phyloP scores from a whole-genome alignment of 2,888 invertebrate genomes.

The Octodonta nipae region DNA sequence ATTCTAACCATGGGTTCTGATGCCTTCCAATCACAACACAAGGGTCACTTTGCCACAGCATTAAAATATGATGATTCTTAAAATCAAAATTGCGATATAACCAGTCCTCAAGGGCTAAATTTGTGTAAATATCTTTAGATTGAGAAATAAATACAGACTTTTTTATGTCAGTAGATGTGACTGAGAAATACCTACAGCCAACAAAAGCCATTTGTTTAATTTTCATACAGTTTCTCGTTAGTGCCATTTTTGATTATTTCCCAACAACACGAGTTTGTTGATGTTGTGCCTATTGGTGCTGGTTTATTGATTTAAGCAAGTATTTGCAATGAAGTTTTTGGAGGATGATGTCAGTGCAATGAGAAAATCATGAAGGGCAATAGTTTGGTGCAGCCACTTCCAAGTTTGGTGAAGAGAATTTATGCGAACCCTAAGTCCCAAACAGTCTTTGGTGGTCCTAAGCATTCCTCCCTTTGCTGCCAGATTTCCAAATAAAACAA shows the following conservation, averaged over 20 bases:
- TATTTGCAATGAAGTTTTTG: slow-evolving; percentile 40
- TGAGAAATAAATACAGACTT: slow-evolving; percentile 87
- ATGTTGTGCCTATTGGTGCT: slow-evolving; percentile 19
- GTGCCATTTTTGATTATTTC: slow-evolving; percentile 3
- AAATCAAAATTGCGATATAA: slow-evolving; percentile 80
- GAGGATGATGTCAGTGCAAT: slow-evolving; percentile 66
- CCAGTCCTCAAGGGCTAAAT: slow-evolving; percentile 94
- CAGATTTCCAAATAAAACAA: slow-evolving; percentile 25
- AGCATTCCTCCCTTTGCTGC: slow-evolving; percentile 34
- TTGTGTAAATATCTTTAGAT: slow-evolving; percentile 79
- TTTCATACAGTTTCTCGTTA: slow-evolving; percentile 8
- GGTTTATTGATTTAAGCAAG: slow-evolving; percentile 16
- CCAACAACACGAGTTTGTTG: slow-evolving; percentile 12
- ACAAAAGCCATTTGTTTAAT: slow-evolving; percentile 26
- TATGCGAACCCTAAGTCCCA: slow-evolving; percentile 79
- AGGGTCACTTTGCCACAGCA: slow-evolving; percentile 87
- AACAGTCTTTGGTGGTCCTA: slow-evolving; percentile 65
- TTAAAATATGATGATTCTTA: slow-evolving; percentile 65
- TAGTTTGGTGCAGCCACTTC: slow-evolving; percentile 90
- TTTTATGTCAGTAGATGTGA: slow-evolving; percentile 39
- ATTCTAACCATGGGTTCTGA: slow-evolving; percentile 93
- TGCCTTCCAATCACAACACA: slow-evolving; percentile 92
- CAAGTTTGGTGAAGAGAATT: slow-evolving; percentile 82
- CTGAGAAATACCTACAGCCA: slow-evolving; percentile 21
- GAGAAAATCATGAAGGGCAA: slow-evolving; percentile 74